Evolutionary conservation across 2,113 vertebrate species (phyloP), one percentile per base, ranked within the genome.

Genomic region (Pica pica): DNA sequence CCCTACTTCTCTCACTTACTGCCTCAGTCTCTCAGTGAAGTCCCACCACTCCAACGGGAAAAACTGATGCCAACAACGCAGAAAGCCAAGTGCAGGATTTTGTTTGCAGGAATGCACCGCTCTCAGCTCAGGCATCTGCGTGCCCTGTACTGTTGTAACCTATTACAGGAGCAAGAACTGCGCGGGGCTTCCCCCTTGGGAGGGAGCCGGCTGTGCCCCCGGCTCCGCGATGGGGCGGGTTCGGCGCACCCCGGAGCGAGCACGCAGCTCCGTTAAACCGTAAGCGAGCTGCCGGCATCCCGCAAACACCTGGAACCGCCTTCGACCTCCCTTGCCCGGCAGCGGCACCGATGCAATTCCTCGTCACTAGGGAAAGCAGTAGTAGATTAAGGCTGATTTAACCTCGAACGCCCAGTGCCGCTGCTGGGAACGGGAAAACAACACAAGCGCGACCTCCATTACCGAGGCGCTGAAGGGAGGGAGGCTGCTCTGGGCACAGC

Each of bases 31-130:
- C 76, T 8, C 56, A 1, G 16, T 2, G 7, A 84, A 47, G 21
- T 28, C 22, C 80, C 15, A 28, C 67, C n/a, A 16, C 67, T 31
- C 65, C 12, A 28, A 21, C 1, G 5, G 35, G 39, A 41, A 28
- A 70, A 60, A 64, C 0, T 0, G 31, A 55, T 1, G 13, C 57
- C 13, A 64, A 23, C 11, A 33, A 6, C 14, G 4, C 1, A 2
- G 16, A 26, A 33, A 69, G 18, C n/a, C 4, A 17, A 56, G 22
- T 0, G 1, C 13, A 5, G 50, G 42, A 5, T 11, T 55, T 20
- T 4, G 31, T 18, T 14, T 19, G 70, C 71, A 23, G 53, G 57
- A 39, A 80, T 3, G 57, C 39, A 30, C 33, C 11, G 5, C 11
- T 39, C 67, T 56, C 68, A 5, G 59, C n/a, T 6, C 30, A 9